phyloP scores from a whole-genome alignment of 2,113 vertebrate genomes.

The Bufo bufo region DNA sequence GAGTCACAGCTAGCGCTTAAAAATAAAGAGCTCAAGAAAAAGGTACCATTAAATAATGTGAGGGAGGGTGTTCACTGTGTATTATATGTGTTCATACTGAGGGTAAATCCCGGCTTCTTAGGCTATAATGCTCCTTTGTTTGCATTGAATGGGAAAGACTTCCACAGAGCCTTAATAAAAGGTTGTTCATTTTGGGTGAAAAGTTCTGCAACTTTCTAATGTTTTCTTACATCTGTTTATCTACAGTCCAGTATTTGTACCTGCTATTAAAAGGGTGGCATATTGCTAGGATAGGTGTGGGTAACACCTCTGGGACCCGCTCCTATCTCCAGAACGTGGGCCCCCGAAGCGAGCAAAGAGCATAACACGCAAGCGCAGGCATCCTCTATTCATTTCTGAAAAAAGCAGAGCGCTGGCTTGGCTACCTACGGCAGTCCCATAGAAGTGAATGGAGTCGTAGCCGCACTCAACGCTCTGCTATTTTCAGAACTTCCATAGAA shows the following conservation, averaged over 20 bases:
- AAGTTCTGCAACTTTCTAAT: neutral
- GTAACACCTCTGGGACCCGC: too few relatives aligned
- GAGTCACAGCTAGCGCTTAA: constrained; percentile 78
- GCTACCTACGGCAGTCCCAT: too few relatives aligned
- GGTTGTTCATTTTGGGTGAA: neutral
- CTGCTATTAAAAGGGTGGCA: neutral
- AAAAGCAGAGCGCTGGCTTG: too few relatives aligned
- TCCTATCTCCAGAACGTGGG: too few relatives aligned
- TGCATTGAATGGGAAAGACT: neutral
- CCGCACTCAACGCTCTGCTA: too few relatives aligned
- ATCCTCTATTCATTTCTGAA: too few relatives aligned
- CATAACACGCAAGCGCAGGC: too few relatives aligned
- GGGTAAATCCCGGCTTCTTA: neutral
- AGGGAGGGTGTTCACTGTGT: too few relatives aligned
- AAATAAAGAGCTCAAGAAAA: constrained; percentile 75
- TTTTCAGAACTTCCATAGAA: too few relatives aligned
- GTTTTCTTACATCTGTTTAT: neutral
- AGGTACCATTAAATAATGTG: constrained; percentile 65
- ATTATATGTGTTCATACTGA: neutral
- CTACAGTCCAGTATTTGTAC: neutral
- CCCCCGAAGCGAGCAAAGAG: too few relatives aligned
- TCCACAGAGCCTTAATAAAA: neutral
- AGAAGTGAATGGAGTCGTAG: too few relatives aligned
- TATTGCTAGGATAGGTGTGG: too few relatives aligned
- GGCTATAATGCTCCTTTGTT: neutral